A percentile compares a stretch with the other conserved stretches of the same genome.
Evolutionary conservation across 2,113 vertebrate genomes (phyloP).

Genomic region (Andinoacara biseriatus): DNA sequence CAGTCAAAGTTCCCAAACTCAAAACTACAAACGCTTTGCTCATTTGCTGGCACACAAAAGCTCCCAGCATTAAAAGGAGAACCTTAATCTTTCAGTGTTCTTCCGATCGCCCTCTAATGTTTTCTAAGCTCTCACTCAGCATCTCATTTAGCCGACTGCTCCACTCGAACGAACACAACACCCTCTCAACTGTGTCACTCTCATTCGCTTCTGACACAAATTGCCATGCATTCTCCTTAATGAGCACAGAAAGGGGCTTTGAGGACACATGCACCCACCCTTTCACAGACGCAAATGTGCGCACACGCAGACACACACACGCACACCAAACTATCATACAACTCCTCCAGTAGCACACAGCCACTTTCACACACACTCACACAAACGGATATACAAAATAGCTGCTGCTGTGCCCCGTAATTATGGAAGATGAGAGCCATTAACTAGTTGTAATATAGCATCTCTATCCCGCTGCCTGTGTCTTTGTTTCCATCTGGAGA

Average conservation of each 20-base stretch:
- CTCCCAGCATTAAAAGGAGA: neutral
- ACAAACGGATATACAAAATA: slow-evolving; percentile 45
- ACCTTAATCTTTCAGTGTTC: neutral
- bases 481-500: slow-evolving; percentile 68
- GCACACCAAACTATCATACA: slow-evolving; percentile 11
- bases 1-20: neutral
- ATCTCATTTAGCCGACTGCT: slow-evolving; percentile 46
- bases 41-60: slow-evolving; percentile 28
- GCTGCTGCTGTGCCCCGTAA: slow-evolving; percentile 52
- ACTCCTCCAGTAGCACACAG: neutral
- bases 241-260: slow-evolving; percentile 49
- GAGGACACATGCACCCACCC: slow-evolving; percentile 29
- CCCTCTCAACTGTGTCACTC: slow-evolving; percentile 48
- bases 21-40: neutral
- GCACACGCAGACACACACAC: neutral
- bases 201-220: slow-evolving; percentile 52
- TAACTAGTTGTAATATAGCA: slow-evolving; percentile 60
- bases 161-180: slow-evolving; percentile 39
- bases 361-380: slow-evolving; percentile 1
- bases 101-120: slow-evolving; percentile 34
- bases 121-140: slow-evolving; percentile 29
- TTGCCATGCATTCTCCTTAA: slow-evolving; percentile 53
- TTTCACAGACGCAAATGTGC: neutral
- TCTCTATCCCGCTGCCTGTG: slow-evolving; percentile 51
- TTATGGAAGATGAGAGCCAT: slow-evolving; percentile 63